A percentile compares a stretch with the other conserved stretches of the same genome.
Evolutionary conservation across 2,888 invertebrate genomes (phyloP).

Genomic region (Dolomedes plantarius): DNA sequence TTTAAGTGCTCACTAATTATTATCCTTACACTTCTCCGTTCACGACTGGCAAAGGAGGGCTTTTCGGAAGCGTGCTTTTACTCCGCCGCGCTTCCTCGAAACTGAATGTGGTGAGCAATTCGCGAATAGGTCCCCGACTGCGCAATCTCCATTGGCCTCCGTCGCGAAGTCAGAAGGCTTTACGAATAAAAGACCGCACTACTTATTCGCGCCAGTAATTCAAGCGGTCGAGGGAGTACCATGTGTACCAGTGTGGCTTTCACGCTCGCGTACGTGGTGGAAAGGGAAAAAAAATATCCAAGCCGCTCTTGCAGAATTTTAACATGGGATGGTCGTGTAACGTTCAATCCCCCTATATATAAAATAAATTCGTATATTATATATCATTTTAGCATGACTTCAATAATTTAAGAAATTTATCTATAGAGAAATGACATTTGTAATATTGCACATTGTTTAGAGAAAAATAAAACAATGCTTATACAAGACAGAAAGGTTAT

Average conservation of each 20-base stretch:
- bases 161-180: constrained; percentile 50
- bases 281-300: background rate
- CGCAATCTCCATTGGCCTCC: constrained; percentile 40
- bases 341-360: too few species aligned
- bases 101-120: constrained; percentile 60
- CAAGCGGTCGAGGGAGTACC: constrained; percentile 19
- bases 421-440: too few species aligned
- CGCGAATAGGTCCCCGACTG: constrained; percentile 62
- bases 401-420: too few species aligned
- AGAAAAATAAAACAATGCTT: too few species aligned
- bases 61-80: constrained; percentile 25
- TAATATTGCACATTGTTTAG: too few species aligned
- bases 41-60: too few species aligned
- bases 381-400: too few species aligned
- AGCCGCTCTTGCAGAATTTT: background rate
- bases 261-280: background rate
- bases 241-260: background rate
- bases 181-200: constrained; percentile 19
- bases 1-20: too few species aligned
- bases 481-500: too few species aligned
- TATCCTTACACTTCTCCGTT: background rate
- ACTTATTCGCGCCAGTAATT: constrained; percentile 57
- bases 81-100: constrained; percentile 46
- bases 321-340: too few species aligned
- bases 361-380: too few species aligned